Base-by-base conservation (phyloP, 2,888 invertebrate genomes). In the Sturmia bella region DNA sequence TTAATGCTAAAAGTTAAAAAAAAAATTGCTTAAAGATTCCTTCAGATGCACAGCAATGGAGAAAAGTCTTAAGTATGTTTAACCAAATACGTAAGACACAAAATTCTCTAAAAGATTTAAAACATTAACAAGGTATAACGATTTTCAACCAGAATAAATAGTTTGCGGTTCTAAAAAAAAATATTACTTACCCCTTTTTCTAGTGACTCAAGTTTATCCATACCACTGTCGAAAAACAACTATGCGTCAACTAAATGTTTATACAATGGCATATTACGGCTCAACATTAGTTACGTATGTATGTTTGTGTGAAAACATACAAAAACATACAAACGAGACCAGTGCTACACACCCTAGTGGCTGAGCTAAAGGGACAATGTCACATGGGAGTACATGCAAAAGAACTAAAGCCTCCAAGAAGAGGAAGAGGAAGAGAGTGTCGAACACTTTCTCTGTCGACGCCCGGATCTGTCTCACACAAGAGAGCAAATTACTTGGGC, bases 1-100 rank as follows among this genome's bases (percentile, higher is more conserved):
- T 74, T 82, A 75, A 78, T 78, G 78, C 75, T 75, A 82, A 82
- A 82, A 82, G 78, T 77, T 77, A 70, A 75, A 52, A 52, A 74
- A 64, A 64, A 61, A 76, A 63, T 9, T 54, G 19, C 50, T 50
- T 54, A 69, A 63, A 43, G 43, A 61, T 45, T 48, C 6, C 5
- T 57, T 12, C 17, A 45, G 45, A 1, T 19, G 15, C 37, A 75
- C 21, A 68, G 54, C 54, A 57, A 11, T 19, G 12, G 19, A 50
- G 13, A 11, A 63, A 41, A 61, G 41, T 72, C 0, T 2, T 2
- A 2, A 19, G 19, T 13, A 7, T 32, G 5, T 32, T 7, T 12
- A 19, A 19, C 19, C 15, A 27, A n/a, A n/a, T 3, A 54, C 2
- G 7, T 3, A 17, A 12, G 4, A 6, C n/a, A n/a, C 39, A 12